Evolutionary conservation across 2,113 vertebrate species (phyloP).

Genomic region (Ammospiza nelsoni): DNA sequence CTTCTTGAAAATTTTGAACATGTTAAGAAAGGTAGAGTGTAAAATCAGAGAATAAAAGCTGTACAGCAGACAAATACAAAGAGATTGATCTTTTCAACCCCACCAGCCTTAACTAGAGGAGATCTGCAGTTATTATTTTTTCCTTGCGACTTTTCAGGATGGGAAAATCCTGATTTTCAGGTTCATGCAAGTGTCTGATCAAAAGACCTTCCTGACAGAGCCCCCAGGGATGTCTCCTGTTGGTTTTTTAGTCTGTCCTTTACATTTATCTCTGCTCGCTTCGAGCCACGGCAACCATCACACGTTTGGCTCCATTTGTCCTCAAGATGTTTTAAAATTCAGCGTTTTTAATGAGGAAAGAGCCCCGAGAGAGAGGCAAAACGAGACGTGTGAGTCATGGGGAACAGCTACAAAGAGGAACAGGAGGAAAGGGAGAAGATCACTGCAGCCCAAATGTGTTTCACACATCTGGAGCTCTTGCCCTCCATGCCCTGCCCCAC

Average conservation of each 20-base stretch:
- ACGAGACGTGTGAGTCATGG: fast-evolving
- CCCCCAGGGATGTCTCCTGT: background rate
- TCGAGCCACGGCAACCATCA: background rate
- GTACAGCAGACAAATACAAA: background rate
- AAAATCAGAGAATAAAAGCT: background rate
- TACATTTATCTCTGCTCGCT: background rate
- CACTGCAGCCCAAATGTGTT: background rate
- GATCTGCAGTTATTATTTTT: background rate
- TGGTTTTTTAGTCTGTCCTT: background rate
- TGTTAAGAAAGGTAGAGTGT: background rate
- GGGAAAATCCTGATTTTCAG: background rate
- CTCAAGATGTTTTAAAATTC: background rate
- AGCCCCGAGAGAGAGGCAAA: background rate
- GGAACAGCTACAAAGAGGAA: background rate
- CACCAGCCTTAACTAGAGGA: background rate
- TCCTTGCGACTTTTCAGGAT: background rate
- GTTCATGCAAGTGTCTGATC: background rate
- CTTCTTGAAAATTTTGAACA: background rate
- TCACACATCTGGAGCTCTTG: background rate
- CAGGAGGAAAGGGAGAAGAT: fast-evolving
- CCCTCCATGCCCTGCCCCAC: background rate
- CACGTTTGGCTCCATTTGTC: background rate
- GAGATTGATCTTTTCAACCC: background rate
- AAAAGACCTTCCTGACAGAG: background rate
- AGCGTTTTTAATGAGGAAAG: background rate